Conservation (phyloP, 2,888 invertebrate genomes). For the Rambutsinella grinnellia region DNA sequence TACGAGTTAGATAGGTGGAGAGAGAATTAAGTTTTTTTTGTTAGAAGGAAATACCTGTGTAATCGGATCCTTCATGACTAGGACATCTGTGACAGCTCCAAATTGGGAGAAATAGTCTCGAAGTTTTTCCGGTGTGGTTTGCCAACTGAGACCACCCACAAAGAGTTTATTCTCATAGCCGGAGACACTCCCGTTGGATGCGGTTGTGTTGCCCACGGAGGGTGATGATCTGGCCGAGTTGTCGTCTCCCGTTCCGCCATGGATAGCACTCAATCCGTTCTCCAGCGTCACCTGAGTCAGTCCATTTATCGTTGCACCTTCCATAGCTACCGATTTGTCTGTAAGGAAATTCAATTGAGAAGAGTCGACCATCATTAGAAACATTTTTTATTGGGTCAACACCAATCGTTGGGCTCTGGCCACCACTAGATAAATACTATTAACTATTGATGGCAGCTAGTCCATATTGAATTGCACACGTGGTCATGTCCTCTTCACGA, state of each 20-base stretch:
- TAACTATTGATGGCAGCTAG: no score
- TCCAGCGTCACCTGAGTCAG: slow-evolving; percentile 58
- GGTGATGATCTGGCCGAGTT: slow-evolving; percentile 65
- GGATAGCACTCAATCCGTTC: slow-evolving; percentile 60
- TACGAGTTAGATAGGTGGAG: slow-evolving; percentile 26
- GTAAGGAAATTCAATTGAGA: no score
- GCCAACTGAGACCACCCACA: slow-evolving; percentile 93
- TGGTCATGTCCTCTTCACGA: no score
- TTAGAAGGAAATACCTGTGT: slow-evolving; percentile 70
- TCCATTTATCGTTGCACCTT: slow-evolving; percentile 60
- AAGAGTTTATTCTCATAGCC: slow-evolving; percentile 77
- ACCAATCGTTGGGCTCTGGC: no score
- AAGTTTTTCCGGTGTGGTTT: slow-evolving; percentile 92
- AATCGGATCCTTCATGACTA: slow-evolving; percentile 94
- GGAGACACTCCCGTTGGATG: slow-evolving; percentile 62
- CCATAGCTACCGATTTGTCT: slow-evolving; percentile 58
- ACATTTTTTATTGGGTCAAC: no score
- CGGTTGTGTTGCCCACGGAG: slow-evolving; percentile 61
- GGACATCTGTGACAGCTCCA: slow-evolving; percentile 89
- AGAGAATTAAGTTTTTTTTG: neutral
- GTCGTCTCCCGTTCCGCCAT: slow-evolving; percentile 61
- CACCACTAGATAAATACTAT: no score
- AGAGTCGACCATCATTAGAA: no score
- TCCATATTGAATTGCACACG: no score
- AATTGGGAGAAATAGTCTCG: slow-evolving; percentile 93